Evolutionary conservation across 2,113 vertebrate species (phyloP).

Genomic region (Guaruba guarouba): DNA sequence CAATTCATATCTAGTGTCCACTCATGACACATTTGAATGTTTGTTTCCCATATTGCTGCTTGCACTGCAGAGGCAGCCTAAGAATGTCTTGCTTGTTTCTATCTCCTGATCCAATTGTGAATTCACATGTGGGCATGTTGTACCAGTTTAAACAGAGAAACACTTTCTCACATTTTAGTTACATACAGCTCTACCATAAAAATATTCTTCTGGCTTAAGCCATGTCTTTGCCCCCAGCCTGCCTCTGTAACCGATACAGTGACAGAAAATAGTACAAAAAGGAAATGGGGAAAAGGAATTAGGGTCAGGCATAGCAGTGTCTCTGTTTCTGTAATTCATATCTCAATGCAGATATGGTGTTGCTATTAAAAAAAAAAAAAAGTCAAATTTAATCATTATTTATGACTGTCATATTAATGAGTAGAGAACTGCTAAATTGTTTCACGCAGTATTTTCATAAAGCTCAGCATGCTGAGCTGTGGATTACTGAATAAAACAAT

Average conservation of each 20-base stretch:
- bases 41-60: background rate
- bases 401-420: background rate
- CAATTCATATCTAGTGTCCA: background rate
- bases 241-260: background rate
- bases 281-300: background rate
- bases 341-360: background rate
- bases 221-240: background rate
- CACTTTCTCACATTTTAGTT: background rate
- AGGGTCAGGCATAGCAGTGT: background rate
- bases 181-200: background rate
- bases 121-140: too few species aligned
- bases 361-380: background rate
- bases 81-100: background rate
- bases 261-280: background rate
- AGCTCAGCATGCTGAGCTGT: background rate
- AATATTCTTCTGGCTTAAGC: background rate
- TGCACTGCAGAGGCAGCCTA: background rate
- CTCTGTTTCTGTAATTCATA: background rate
- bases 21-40: rapidly evolving
- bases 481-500: background rate
- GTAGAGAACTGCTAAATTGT: background rate
- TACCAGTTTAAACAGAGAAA: background rate
- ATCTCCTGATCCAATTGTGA: background rate
- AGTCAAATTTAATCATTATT: background rate
- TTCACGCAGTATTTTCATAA: background rate